Evolutionary conservation across 2,113 vertebrate genomes (phyloP), one percentile per base, ranked within the genome.

Genomic region (Pedetes capensis): DNA sequence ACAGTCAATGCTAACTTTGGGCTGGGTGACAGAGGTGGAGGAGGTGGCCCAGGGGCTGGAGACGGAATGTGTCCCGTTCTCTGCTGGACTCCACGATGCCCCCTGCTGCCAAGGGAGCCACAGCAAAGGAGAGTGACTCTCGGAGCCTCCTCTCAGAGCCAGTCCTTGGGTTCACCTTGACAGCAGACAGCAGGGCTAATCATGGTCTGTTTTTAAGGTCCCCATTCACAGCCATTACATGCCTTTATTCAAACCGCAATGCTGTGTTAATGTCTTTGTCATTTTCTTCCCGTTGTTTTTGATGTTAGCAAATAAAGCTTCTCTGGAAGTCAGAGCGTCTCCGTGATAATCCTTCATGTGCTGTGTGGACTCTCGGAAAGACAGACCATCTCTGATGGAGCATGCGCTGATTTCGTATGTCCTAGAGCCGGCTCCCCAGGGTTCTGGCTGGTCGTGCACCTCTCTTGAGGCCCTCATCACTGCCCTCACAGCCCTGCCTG

Each of bases 241-340:
- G 32, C 49, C 53, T 94, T 93, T 44, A 63, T 72, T 66, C 37
- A 71, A 79, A 78, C 42, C 80, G 39, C 7, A 71, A 37, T 51
- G 6, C 11, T 22, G 12, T 8, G 2, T 44, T 95, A 71, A 57
- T 9, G 9, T 53, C 29, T 96, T 68, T 39, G 18, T 47, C 34
- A 11, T 68, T 89, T 64, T 25, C 42, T 27, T 53, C 7, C n/a
- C 42, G 7, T 53, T 16, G 8, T 34, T 91, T 80, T 72, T 78
- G 27, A 84, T 72, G 25, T 66, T 11, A 75, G 81, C 75, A 94
- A 49, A 64, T 59, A 39, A 80, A 85, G 34, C 23, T 39, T 64
- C n/a, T 49, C 37, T 61, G 44, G 80, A 71, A 76, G n/a, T 81
- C 75, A 32, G 53, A 32, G 66, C 51, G 23, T 42, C 81, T 93